Conservation (phyloP, 1,140 invertebrate species). For the Meloidogyne chitwoodi region DNA sequence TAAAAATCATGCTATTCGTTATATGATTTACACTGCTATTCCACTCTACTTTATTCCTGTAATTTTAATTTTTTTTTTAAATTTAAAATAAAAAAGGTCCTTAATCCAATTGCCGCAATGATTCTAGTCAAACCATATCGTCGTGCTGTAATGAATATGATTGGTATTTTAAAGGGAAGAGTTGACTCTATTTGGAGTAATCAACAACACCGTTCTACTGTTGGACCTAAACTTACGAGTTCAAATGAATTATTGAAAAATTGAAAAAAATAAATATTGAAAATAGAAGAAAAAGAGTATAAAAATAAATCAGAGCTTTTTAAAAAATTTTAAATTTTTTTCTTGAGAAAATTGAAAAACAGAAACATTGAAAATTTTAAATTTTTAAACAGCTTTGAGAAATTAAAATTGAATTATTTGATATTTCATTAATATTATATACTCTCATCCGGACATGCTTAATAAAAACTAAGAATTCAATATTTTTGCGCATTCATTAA, state of each 20-base stretch:
- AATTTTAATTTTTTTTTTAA: not conserved
- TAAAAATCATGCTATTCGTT: not conserved
- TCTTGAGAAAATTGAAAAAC: too few relatives aligned
- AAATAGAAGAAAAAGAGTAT: too few relatives aligned
- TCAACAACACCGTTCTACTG: not conserved
- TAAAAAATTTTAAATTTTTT: too few relatives aligned
- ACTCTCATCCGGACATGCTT: too few relatives aligned
- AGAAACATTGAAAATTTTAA: too few relatives aligned
- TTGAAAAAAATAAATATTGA: too few relatives aligned
- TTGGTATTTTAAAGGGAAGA: not conserved
- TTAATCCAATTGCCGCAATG: slow-evolving; percentile 9
- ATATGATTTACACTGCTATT: slow-evolving; percentile 15
- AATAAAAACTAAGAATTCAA: too few relatives aligned
- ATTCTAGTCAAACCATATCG: slow-evolving; percentile 10
- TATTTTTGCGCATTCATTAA: too few relatives aligned
- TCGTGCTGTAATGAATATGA: not conserved
- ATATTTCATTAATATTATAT: too few relatives aligned
- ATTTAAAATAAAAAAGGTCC: not conserved
- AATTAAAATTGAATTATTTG: too few relatives aligned
- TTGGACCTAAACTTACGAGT: not conserved
- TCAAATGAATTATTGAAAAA: not conserved
- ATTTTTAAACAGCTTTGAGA: too few relatives aligned
- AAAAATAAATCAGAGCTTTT: too few relatives aligned
- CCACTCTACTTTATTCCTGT: slow-evolving; percentile 21
- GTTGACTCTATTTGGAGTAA: not conserved